These are phyloP conservation scores for Hemibagrus wyckioides DNA, from an alignment of 2,113 vertebrate genomes.

Conservation along the genomic window DNA sequence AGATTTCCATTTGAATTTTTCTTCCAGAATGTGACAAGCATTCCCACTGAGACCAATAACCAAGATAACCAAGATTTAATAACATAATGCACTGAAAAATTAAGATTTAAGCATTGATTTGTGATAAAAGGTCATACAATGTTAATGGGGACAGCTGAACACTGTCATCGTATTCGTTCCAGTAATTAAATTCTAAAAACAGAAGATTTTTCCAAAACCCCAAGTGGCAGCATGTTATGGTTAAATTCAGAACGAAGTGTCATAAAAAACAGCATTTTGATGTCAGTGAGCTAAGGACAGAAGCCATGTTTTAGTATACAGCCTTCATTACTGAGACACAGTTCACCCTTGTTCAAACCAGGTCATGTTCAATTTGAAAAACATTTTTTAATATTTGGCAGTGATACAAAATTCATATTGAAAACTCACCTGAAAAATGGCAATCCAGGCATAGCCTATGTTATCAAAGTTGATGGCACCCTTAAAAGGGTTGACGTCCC, in stretches of 20 bases:
- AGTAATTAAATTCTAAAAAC: slow-evolving; percentile 35
- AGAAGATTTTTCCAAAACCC: neutral
- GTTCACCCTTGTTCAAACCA: neutral
- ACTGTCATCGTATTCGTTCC: slow-evolving; percentile 3
- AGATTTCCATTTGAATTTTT: slow-evolving; percentile 34
- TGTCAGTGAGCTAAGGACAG: neutral
- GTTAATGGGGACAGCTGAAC: slow-evolving; percentile 1
- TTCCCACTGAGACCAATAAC: neutral
- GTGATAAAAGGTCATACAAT: slow-evolving; percentile 13
- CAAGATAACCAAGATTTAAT: slow-evolving; percentile 1
- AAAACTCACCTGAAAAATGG: slow-evolving; percentile 91
- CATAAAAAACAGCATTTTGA: neutral
- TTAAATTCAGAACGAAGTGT: neutral
- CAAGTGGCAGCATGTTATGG: neutral
- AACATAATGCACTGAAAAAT: neutral
- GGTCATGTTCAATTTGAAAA: neutral
- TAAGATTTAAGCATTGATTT: slow-evolving; percentile 29
- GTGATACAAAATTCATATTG: neutral
- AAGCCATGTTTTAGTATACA: neutral
- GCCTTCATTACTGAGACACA: neutral
- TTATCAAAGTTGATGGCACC: slow-evolving; percentile 99
- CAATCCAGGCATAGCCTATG: slow-evolving; percentile 98
- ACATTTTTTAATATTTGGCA: neutral
- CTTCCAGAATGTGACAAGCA: slow-evolving; percentile 16
- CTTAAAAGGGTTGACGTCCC: slow-evolving; percentile 93